Evolutionary conservation across 1,140 invertebrate species (phyloP).

Genomic region (Drosophila sp.): DNA sequence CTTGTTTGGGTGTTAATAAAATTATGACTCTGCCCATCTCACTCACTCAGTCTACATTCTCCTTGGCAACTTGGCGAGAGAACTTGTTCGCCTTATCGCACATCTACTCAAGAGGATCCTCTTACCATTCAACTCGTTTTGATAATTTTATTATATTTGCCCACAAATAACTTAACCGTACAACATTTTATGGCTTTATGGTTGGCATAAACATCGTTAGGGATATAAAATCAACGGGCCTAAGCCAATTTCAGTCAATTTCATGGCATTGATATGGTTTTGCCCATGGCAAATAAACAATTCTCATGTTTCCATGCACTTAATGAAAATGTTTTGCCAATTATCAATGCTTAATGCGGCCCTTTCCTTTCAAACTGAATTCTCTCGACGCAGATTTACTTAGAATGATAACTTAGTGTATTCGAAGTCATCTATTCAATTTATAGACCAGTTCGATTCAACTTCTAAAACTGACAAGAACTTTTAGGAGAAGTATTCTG

Average conservation of each 20-base stretch:
- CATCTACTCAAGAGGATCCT: conserved; percentile 53
- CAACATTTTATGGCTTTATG: conserved; percentile 56
- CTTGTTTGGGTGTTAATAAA: conserved; percentile 74
- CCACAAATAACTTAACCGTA: conserved; percentile 66
- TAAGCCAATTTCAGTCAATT: conserved; percentile 55
- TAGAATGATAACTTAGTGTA: neutral
- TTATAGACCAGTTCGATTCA: too few species aligned
- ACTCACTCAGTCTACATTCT: conserved; percentile 39
- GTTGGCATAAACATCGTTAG: conserved; percentile 61
- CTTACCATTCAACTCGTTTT: conserved; percentile 68
- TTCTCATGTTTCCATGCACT: conserved; percentile 51
- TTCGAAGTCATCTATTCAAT: too few species aligned
- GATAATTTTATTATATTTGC: conserved; percentile 81
- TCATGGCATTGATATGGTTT: conserved; percentile 59
- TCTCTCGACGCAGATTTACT: neutral
- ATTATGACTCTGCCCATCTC: conserved; percentile 62
- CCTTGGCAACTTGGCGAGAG: neutral
- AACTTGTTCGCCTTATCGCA: conserved; percentile 57
- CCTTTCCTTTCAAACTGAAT: neutral
- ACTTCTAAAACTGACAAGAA: too few species aligned
- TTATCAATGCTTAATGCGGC: conserved; percentile 4
- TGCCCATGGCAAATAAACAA: conserved; percentile 36
- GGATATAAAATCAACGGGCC: conserved; percentile 17
- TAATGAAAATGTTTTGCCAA: conserved; percentile 52
- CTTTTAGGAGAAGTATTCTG: too few species aligned